Base-by-base conservation (phyloP, 1,140 invertebrate species). In the Drosophila sechellia region DNA sequence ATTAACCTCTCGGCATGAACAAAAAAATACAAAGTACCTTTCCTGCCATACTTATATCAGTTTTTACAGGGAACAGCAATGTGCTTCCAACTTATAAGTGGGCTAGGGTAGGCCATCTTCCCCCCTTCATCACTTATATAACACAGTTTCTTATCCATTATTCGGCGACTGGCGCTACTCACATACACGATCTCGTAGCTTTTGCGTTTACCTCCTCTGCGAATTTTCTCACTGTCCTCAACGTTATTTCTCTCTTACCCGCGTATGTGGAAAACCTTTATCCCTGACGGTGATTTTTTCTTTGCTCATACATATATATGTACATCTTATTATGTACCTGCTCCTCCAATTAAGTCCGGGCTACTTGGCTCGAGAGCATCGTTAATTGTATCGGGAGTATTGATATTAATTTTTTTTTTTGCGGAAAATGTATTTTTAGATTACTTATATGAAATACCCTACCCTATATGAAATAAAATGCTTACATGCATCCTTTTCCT, bases 231-330 rank as follows among this genome's bases (percentile, higher is more conserved):
- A 53, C 40, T 52, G 31, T 37, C 70, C 66, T 84, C 69, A 72
- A 78, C 57, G 65, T 76, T 84, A 87, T 70, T 84, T 77, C 79
- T 87, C 83, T 79, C 83, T 56, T 81, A 87, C 75, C 59, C 66
- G 59, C 84, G 79, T 87, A 50, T 87, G 79, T 77, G 79, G 49
- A 27, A 77, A 87, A 87, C 50, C 83, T 89, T 86, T 87, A 87
- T 75, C 79, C 70, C 83, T 71, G 71, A 45, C 74, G 66, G 50
- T 87, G 70, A 69, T 86, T 87, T 65, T 75, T 71, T 45, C 65
- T 64, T 56, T 59, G 80, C 74, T 79, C 63, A 43, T 49, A 17
- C 17, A 17, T 17, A 35, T 59, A 40, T 58, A 39, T 42, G 31
- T 60, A 35, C 56, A 20, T 64, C 66, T 79, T 79, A 87, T 86